Percentiles rank a stretch among this genome's conserved stretches.
Evolutionary conservation across 2,888 invertebrate genomes (phyloP).

Genomic region (Tiphia femorata): DNA sequence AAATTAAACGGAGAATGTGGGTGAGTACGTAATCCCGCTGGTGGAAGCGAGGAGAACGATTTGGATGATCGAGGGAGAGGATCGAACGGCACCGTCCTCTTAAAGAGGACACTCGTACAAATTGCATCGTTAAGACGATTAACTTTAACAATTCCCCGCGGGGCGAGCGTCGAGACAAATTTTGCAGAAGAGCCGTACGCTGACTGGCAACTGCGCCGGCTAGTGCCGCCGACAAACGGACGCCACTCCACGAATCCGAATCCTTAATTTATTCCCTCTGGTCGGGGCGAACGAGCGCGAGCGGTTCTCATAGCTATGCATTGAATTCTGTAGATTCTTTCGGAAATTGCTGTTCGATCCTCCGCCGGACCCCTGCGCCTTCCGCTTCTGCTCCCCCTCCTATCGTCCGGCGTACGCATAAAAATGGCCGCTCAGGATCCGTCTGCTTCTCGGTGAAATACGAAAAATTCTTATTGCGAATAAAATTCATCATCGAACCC

Average conservation of each 20-base stretch:
- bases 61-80: too few species aligned
- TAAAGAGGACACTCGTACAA: too few species aligned
- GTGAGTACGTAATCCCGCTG: too few species aligned
- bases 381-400: conserved; percentile 15
- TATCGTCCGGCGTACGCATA: conserved; percentile 45
- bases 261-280: conserved; percentile 56
- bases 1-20: too few species aligned
- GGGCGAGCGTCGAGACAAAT: too few species aligned
- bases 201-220: too few species aligned
- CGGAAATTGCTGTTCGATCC: conserved; percentile 48
- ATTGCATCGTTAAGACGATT: too few species aligned
- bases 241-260: conserved; percentile 22
- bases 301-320: conserved; percentile 55
- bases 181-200: too few species aligned
- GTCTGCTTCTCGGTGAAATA: conserved; percentile 36
- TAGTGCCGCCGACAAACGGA: neutral
- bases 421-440: conserved; percentile 46
- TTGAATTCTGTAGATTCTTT: conserved; percentile 59
- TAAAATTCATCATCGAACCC: conserved; percentile 53
- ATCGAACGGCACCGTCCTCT: too few species aligned
- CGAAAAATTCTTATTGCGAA: conserved; percentile 57
- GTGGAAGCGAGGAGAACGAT: too few species aligned
- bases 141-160: too few species aligned
- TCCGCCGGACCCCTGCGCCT: conserved; percentile 5
- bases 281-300: too few species aligned